Conservation (phyloP, 1,140 invertebrate species). For the Hyles euphorbiae region DNA sequence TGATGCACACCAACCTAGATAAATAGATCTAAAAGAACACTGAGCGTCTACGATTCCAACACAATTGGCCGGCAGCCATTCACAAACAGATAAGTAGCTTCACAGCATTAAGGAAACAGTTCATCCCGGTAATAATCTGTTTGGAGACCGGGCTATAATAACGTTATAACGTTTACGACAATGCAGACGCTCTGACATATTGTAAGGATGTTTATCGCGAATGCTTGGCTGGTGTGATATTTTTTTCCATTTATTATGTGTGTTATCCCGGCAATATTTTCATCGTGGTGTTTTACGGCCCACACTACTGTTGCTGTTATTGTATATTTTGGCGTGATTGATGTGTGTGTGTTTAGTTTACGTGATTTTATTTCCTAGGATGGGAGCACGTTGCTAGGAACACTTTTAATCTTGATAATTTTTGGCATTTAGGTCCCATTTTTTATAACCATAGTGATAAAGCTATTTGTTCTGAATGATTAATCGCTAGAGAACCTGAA, state of each 20-base stretch:
- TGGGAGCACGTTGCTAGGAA: background rate
- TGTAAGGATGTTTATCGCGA: constrained; percentile 18
- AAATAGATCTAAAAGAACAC: no score
- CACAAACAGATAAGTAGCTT: no score
- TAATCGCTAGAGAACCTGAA: no score
- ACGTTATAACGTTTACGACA: constrained; percentile 38
- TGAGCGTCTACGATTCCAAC: no score
- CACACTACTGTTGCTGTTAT: constrained; percentile 3
- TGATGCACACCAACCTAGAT: no score
- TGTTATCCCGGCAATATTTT: constrained; percentile 23
- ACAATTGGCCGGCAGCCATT: no score
- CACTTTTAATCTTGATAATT: no score
- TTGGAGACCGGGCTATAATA: constrained; percentile 34
- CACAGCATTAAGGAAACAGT: background rate
- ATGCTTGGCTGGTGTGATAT: constrained; percentile 17
- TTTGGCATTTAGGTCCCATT: no score
- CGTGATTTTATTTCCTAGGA: background rate
- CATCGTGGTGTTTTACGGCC: constrained; percentile 19
- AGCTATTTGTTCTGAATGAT: no score
- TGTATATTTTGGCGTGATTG: constrained; percentile 6
- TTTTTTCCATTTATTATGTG: constrained; percentile 25
- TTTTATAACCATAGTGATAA: no score
- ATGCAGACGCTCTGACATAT: constrained; percentile 25
- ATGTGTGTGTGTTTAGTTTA: background rate
- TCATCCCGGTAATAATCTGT: constrained; percentile 25